Conservation (phyloP, 2,888 invertebrate species). For the Cremastobaeus sp. region DNA sequence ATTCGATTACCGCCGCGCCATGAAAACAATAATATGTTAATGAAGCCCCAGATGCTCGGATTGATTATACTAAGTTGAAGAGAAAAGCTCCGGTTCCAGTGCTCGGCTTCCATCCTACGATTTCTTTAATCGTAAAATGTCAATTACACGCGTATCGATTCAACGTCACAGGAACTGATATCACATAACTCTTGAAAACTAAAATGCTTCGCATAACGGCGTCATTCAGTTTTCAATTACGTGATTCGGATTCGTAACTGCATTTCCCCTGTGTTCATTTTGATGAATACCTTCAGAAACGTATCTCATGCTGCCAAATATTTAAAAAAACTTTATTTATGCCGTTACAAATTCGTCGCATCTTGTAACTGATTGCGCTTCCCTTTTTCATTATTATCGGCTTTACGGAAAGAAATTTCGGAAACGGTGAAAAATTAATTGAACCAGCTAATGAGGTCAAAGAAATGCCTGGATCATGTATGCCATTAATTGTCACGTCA, state of each 20-base stretch:
- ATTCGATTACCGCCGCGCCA: too few species aligned
- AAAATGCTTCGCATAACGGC: conserved; percentile 33
- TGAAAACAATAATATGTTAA: too few species aligned
- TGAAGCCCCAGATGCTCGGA: too few species aligned
- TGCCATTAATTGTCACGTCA: conserved; percentile 41
- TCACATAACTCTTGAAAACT: conserved; percentile 2
- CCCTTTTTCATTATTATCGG: neutral
- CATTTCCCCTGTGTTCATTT: conserved; percentile 39
- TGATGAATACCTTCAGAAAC: conserved; percentile 32
- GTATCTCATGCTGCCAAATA: conserved; percentile 9
- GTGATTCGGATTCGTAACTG: conserved; percentile 44
- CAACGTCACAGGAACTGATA: conserved; percentile 5
- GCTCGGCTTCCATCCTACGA: too few species aligned
- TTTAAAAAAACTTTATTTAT: neutral
- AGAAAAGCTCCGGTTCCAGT: too few species aligned
- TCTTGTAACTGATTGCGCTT: neutral
- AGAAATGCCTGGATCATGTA: conserved; percentile 17
- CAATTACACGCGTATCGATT: conserved; percentile 39
- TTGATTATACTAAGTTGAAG: too few species aligned
- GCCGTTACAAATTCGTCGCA: too few species aligned
- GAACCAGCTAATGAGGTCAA: conserved; percentile 17
- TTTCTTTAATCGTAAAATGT: conserved; percentile 32
- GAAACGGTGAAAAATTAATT: conserved; percentile 21
- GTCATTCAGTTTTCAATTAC: conserved; percentile 52
- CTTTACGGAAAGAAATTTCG: neutral